Conservation (phyloP, 2,113 vertebrate species). For the Scalopus aquaticus region DNA sequence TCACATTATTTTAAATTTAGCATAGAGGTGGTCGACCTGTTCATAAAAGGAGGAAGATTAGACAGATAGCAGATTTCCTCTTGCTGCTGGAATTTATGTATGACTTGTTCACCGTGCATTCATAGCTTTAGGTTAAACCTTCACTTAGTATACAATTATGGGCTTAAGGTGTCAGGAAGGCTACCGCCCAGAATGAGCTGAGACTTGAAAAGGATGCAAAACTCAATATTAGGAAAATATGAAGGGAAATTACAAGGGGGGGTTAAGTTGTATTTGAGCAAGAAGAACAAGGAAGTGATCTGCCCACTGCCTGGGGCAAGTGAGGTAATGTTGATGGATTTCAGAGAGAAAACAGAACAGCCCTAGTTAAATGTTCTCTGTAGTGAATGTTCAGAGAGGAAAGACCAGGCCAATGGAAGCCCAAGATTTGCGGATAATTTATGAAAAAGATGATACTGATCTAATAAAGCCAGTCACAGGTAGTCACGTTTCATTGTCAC, state of each 20-base stretch:
- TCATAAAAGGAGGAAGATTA: conserved; percentile 1
- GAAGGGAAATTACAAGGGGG: conserved; percentile 66
- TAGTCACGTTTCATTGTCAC: neutral
- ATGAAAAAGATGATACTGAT: neutral
- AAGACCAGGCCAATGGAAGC: neutral
- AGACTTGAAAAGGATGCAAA: conserved; percentile 69
- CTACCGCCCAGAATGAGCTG: conserved; percentile 45
- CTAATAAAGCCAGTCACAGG: neutral
- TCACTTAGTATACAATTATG: conserved; percentile 68
- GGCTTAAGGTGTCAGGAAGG: conserved; percentile 70
- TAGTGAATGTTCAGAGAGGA: neutral
- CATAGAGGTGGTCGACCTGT: neutral
- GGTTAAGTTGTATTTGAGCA: conserved; percentile 57
- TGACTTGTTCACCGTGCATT: conserved; percentile 19
- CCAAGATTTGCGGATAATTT: neutral
- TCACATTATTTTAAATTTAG: conserved; percentile 17
- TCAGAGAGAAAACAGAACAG: neutral
- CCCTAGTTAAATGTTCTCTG: neutral
- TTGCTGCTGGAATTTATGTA: conserved; percentile 39
- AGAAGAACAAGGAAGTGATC: conserved; percentile 60
- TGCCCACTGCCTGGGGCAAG: conserved; percentile 45
- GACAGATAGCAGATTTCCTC: conserved; percentile 29
- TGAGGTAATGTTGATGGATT: conserved; percentile 50
- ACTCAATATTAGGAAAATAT: conserved; percentile 62
- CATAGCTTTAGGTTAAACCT: conserved; percentile 50